Conservation (phyloP, 92 coral and sea anemone species). For the Porites rus region DNA sequence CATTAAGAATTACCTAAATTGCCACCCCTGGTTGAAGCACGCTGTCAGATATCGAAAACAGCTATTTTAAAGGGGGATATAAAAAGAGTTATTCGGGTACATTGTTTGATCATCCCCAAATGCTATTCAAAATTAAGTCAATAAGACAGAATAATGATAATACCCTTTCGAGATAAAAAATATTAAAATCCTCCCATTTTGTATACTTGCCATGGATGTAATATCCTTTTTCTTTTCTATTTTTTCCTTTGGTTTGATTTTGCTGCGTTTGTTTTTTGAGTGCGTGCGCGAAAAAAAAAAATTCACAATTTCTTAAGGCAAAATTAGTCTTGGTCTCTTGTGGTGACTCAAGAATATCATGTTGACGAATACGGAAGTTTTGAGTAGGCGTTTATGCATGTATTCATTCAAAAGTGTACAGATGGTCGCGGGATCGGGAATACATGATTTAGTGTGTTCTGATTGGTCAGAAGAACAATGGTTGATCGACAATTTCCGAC, state of each 20-base stretch:
- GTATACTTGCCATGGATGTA: too few species aligned
- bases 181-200: too few species aligned
- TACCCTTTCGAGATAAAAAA: too few species aligned
- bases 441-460: constrained; percentile 24
- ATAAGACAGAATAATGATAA: too few species aligned
- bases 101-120: too few species aligned
- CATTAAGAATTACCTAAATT: too few species aligned
- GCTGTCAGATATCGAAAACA: too few species aligned
- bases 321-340: not conserved
- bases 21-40: too few species aligned
- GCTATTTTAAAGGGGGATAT: too few species aligned
- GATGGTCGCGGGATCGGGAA: constrained; percentile 15
- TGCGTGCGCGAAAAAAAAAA: not conserved
- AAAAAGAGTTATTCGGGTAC: too few species aligned
- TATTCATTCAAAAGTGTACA: constrained; percentile 16
- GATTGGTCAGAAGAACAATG: constrained; percentile 72
- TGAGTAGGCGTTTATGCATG: constrained; percentile 30
- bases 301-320: not conserved
- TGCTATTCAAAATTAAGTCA: too few species aligned
- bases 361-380: not conserved
- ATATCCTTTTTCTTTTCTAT: too few species aligned
- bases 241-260: not conserved
- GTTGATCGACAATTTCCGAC: constrained; percentile 53
- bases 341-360: not conserved
- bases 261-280: not conserved